phyloP scores from a whole-genome alignment of 2,888 invertebrate species.

The Auanema freiburgensis region DNA sequence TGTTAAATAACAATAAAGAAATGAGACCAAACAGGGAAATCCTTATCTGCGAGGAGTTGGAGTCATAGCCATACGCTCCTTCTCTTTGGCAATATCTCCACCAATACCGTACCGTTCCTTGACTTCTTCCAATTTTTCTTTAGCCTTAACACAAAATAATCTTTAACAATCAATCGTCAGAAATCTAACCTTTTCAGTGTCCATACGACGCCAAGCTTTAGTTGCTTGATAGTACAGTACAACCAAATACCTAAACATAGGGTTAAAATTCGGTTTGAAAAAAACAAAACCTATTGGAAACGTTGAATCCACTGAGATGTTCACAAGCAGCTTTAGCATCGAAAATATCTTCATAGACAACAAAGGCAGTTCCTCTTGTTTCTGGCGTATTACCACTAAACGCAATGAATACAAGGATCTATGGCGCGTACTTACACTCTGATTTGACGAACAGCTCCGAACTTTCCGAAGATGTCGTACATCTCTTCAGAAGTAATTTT shows the following conservation, averaged over 20 bases:
- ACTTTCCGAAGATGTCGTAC: conserved; percentile 99
- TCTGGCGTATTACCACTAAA: conserved; percentile 90
- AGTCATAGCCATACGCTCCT: conserved; percentile 48
- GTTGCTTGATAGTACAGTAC: conserved; percentile 89
- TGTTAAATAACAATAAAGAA: background rate
- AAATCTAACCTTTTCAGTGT: conserved; percentile 66
- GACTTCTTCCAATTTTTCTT: conserved; percentile 68
- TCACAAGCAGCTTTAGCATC: conserved; percentile 99
- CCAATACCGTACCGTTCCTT: conserved; percentile 68
- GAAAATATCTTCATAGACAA: conserved; percentile 99
- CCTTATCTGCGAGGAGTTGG: conserved; percentile 35
- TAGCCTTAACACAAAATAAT: conserved; percentile 58
- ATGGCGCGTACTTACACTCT: conserved; percentile 79
- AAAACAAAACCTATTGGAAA: conserved; percentile 84
- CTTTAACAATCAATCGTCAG: background rate
- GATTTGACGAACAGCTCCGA: conserved; percentile 97
- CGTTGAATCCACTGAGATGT: conserved; percentile 96
- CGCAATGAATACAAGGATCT: background rate
- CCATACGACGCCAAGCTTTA: conserved; percentile 67
- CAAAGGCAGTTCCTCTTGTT: conserved; percentile 96
- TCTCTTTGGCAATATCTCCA: conserved; percentile 63
- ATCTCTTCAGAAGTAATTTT: conserved; percentile 99
- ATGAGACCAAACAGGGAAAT: conserved; percentile 3
- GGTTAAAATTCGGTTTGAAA: background rate
- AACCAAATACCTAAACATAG: conserved; percentile 80